Evolutionary conservation across 2,797 vertebrate species (phyloP).

Genomic region (Centropyge bicolor): DNA sequence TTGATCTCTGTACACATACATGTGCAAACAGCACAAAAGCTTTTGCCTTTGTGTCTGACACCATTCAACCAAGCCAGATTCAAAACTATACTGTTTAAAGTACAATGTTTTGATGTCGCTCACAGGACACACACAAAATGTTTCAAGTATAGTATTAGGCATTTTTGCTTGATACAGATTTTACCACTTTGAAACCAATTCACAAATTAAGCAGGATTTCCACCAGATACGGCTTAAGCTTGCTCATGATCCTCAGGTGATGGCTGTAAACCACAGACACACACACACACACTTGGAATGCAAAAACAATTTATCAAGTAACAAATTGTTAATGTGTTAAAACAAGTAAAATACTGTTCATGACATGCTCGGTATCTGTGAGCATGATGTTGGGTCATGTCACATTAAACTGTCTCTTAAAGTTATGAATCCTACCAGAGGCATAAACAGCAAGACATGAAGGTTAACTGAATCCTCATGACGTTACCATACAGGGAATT

Average conservation of each 20-base stretch:
- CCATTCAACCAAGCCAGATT: neutral
- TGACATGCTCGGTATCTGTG: neutral
- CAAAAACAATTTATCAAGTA: neutral
- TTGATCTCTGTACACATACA: constrained; percentile 15
- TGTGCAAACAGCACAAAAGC: neutral
- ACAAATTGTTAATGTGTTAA: neutral
- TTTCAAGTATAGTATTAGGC: neutral
- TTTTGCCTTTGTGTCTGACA: constrained; percentile 5
- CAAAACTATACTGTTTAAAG: neutral
- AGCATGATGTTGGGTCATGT: too few relatives aligned
- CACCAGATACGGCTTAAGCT: neutral
- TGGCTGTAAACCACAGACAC: neutral
- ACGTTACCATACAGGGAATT: neutral
- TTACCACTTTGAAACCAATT: neutral
- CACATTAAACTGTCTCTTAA: neutral
- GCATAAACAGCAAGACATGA: neutral
- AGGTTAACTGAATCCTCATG: neutral
- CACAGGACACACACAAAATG: neutral
- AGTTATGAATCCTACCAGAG: neutral
- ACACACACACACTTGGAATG: neutral
- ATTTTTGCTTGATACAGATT: neutral
- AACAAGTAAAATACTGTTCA: neutral
- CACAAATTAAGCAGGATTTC: neutral
- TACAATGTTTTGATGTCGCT: neutral
- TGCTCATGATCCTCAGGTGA: neutral